Conservation (phyloP, 2,113 vertebrate genomes). For the Ivindomyrus marchei region DNA sequence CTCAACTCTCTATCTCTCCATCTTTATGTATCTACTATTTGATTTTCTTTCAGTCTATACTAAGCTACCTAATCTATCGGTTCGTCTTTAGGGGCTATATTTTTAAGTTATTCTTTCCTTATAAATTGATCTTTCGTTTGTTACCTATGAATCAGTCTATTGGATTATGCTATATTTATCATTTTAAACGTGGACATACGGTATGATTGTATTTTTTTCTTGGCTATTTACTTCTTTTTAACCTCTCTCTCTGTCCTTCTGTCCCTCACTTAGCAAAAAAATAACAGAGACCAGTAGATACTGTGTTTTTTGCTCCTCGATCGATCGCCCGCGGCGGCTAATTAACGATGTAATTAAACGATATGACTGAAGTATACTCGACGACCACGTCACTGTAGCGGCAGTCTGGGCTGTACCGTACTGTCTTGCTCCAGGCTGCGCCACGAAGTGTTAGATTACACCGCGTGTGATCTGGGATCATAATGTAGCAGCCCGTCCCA, state of each 20-base stretch:
- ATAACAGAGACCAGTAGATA: slow-evolving; percentile 76
- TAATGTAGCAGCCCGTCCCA: slow-evolving; percentile 15
- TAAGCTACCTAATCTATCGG: slow-evolving; percentile 50
- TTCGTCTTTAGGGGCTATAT: slow-evolving; percentile 8
- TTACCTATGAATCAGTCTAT: slow-evolving; percentile 30
- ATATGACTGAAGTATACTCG: slow-evolving; percentile 64
- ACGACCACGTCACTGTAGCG: slow-evolving; percentile 67
- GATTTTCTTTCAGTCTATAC: slow-evolving; percentile 51
- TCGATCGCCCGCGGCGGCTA: slow-evolving; percentile 65
- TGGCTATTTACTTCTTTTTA: slow-evolving; percentile 35
- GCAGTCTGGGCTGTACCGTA: slow-evolving; percentile 64
- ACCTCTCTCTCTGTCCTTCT: slow-evolving; percentile 37
- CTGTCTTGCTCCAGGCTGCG: slow-evolving; percentile 54
- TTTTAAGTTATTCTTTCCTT: neutral
- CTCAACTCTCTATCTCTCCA: slow-evolving; percentile 54
- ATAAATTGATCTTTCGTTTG: slow-evolving; percentile 24
- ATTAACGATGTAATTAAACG: slow-evolving; percentile 54
- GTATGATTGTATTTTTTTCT: slow-evolving; percentile 25
- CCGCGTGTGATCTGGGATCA: neutral
- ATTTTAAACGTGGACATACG: slow-evolving; percentile 4
- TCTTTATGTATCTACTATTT: slow-evolving; percentile 57
- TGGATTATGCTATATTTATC: slow-evolving; percentile 27
- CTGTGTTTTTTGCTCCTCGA: slow-evolving; percentile 74
- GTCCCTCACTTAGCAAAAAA: slow-evolving; percentile 71
- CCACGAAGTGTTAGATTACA: slow-evolving; percentile 28